These are phyloP conservation scores for Scomber colias DNA, from an alignment of 2,113 vertebrate species.

Conservation along the genomic window DNA sequence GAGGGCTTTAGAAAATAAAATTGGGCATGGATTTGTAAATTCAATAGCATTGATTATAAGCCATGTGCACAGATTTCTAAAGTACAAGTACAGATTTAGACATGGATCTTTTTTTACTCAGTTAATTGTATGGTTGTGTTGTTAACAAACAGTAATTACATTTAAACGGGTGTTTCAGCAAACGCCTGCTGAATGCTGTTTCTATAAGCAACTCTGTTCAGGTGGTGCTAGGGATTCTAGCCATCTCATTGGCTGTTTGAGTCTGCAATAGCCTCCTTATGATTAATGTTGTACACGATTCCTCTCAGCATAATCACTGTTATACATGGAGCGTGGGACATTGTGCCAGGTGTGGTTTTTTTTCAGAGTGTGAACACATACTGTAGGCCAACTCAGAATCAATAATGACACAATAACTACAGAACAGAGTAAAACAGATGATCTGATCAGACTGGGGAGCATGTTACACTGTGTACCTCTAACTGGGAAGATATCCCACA, in stretches of 20 bases:
- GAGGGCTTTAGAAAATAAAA: too few species aligned
- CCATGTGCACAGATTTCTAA: too few species aligned
- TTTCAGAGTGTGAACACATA: conserved; percentile 5
- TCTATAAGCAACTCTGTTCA: conserved; percentile 3
- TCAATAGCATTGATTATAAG: too few species aligned
- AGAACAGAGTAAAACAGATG: too few species aligned
- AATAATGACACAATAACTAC: not conserved
- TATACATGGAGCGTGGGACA: not conserved
- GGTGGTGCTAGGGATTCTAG: conserved; percentile 7
- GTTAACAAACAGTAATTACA: conserved; percentile 43
- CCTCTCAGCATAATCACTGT: not conserved
- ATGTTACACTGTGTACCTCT: too few species aligned
- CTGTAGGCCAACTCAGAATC: not conserved
- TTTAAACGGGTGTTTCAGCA: conserved; percentile 8
- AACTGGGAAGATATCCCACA: too few species aligned
- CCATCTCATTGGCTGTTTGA: not conserved
- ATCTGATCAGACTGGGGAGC: too few species aligned
- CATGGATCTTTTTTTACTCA: too few species aligned
- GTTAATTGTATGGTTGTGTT: conserved; percentile 6
- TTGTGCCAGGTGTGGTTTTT: not conserved
- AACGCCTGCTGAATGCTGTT: conserved; percentile 12
- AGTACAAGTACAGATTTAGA: too few species aligned
- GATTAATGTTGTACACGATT: conserved; percentile 29
- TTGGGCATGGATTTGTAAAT: too few species aligned
- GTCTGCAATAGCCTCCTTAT: not conserved